A percentile compares a stretch with the other conserved stretches of the same genome.
Conservation (phyloP, 2,888 invertebrate species). For the Himalopsyche anomala region DNA sequence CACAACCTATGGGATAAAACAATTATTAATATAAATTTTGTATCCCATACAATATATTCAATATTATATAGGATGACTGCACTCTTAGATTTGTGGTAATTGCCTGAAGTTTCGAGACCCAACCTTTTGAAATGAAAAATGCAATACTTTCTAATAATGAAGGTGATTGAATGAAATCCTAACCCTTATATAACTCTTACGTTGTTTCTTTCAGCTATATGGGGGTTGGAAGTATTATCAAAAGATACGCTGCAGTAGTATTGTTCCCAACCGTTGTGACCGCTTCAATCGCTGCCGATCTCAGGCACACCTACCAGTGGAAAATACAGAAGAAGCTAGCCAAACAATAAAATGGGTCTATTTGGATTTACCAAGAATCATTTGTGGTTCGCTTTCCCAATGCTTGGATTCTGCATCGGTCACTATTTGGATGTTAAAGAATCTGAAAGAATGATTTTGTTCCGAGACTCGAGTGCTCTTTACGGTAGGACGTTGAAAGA, state of each 20-base stretch:
- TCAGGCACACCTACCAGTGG: constrained; percentile 84
- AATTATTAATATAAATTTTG: no score
- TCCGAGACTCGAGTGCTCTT: constrained; percentile 87
- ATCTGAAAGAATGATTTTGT: constrained; percentile 83
- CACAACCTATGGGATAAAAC: no score
- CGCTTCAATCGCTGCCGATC: constrained; percentile 83
- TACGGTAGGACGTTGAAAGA: constrained; percentile 82
- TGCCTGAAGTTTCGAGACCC: no score
- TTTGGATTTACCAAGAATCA: constrained; percentile 78
- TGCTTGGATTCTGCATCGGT: constrained; percentile 79
- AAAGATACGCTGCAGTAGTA: constrained; percentile 82
- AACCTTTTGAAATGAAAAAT: no score
- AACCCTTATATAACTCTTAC: constrained; percentile 36
- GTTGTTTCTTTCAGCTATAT: constrained; percentile 72
- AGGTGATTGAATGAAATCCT: no score
- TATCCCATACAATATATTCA: no score
- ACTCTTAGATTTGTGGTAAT: no score
- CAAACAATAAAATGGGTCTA: constrained; percentile 72
- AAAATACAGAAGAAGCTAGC: constrained; percentile 72
- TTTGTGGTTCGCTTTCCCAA: constrained; percentile 75
- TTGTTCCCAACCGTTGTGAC: constrained; percentile 80
- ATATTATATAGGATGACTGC: no score
- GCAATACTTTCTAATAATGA: no score
- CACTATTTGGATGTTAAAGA: constrained; percentile 82
- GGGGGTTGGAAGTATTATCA: constrained; percentile 76